Percentiles rank a stretch among this genome's conserved stretches.
Evolutionary conservation across 2,888 invertebrate genomes (phyloP).

Genomic region (Calliscelio sp.): DNA sequence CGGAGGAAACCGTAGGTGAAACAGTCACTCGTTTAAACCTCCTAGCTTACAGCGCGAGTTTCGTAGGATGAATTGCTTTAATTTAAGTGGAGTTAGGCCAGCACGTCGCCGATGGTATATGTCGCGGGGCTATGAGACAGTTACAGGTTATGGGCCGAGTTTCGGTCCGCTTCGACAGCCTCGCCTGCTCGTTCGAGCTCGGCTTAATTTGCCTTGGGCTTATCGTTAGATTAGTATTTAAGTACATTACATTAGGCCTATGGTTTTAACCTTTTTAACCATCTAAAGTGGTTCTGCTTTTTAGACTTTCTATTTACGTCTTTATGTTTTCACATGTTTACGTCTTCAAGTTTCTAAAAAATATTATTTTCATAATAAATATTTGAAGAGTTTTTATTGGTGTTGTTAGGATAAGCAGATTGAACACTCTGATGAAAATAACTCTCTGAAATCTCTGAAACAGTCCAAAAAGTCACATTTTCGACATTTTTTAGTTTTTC

Average conservation of each 20-base stretch:
- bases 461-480: no score
- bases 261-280: neutral
- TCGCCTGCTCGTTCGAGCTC: constrained; percentile 71
- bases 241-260: neutral
- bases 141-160: constrained; percentile 80
- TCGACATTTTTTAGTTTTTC: no score
- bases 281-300: no score
- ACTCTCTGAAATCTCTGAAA: no score
- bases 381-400: no score
- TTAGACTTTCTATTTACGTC: no score
- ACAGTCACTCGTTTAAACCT: constrained; percentile 79
- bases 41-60: constrained; percentile 82
- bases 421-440: no score
- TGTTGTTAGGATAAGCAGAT: no score
- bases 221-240: constrained; percentile 77
- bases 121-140: constrained; percentile 56
- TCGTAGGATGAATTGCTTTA: constrained; percentile 84
- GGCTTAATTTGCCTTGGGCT: constrained; percentile 81
- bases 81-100: constrained; percentile 83
- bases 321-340: no score
- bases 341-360: no score
- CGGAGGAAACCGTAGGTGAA: constrained; percentile 60
- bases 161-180: constrained; percentile 73
- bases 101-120: constrained; percentile 65
- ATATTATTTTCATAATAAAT: no score